Evolutionary conservation across 2,888 invertebrate species (phyloP).

Genomic region (Conomelus anceps): DNA sequence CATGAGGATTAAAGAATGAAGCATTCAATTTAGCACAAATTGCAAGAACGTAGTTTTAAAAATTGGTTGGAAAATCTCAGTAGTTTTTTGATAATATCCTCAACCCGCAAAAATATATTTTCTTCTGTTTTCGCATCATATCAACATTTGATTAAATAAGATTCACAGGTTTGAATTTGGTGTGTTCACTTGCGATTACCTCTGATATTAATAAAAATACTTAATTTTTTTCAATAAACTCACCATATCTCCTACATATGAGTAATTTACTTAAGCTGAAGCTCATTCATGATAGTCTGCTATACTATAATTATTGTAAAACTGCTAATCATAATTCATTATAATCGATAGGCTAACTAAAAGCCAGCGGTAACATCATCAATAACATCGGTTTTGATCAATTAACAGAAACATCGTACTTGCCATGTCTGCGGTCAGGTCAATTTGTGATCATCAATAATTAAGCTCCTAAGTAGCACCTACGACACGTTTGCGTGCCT

Average conservation of each 20-base stretch:
- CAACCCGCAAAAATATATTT: background rate
- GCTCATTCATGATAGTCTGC: too few relatives aligned
- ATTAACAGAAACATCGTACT: background rate
- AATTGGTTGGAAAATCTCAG: background rate
- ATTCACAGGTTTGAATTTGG: too few relatives aligned
- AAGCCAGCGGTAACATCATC: too few relatives aligned
- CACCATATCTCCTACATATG: too few relatives aligned
- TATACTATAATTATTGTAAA: too few relatives aligned
- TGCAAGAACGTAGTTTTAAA: background rate
- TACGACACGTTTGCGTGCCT: background rate
- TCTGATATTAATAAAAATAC: too few relatives aligned
- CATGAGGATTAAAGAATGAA: background rate
- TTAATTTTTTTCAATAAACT: too few relatives aligned
- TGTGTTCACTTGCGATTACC: too few relatives aligned
- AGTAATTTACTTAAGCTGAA: too few relatives aligned
- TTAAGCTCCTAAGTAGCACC: background rate
- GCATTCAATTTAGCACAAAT: background rate
- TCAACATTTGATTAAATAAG: background rate
- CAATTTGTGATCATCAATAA: background rate
- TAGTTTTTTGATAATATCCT: background rate
- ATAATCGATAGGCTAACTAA: background rate
- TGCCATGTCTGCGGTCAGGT: background rate
- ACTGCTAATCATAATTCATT: too few relatives aligned
- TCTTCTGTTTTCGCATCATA: background rate
- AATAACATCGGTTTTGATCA: background rate